Conservation (phyloP, 1,140 invertebrate species). For the Cotesia glomerata region DNA sequence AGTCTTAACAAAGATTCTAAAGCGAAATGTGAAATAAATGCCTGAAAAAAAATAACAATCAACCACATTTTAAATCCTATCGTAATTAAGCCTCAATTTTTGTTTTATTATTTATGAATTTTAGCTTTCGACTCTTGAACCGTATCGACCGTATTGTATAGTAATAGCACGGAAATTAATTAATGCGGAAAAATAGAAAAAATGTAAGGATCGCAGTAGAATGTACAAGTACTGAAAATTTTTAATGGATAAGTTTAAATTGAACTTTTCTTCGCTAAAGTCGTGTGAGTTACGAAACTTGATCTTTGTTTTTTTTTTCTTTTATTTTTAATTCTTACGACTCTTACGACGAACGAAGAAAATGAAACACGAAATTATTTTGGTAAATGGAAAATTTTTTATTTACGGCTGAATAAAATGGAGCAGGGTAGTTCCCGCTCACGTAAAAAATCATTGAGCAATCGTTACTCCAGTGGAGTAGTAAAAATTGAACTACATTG, state of each 20-base stretch:
- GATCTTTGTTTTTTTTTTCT: slow-evolving; percentile 33
- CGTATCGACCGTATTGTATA: too few species aligned
- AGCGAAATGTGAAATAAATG: not conserved
- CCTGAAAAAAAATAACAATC: not conserved
- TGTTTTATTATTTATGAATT: not conserved
- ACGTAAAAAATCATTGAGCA: too few species aligned
- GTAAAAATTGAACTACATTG: too few species aligned
- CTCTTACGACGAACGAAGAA: slow-evolving; percentile 28
- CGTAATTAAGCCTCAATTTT: not conserved
- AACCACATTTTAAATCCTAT: not conserved
- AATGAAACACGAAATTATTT: slow-evolving; percentile 36
- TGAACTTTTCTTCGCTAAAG: slow-evolving; percentile 56
- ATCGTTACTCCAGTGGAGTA: too few species aligned
- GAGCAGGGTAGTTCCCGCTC: too few species aligned
- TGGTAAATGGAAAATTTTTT: too few species aligned
- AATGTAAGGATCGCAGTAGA: not conserved
- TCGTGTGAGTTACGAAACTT: slow-evolving; percentile 57
- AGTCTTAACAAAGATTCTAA: not conserved
- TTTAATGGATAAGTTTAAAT: slow-evolving; percentile 40
- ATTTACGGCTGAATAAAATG: too few species aligned
- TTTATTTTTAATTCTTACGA: slow-evolving; percentile 47
- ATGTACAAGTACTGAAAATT: slow-evolving; percentile 20
- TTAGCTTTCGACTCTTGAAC: not conserved
- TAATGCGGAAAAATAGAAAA: not conserved
- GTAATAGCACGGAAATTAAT: not conserved